phyloP scores from a whole-genome alignment of 2,888 invertebrate genomes.

The Rhingia rostrata region DNA sequence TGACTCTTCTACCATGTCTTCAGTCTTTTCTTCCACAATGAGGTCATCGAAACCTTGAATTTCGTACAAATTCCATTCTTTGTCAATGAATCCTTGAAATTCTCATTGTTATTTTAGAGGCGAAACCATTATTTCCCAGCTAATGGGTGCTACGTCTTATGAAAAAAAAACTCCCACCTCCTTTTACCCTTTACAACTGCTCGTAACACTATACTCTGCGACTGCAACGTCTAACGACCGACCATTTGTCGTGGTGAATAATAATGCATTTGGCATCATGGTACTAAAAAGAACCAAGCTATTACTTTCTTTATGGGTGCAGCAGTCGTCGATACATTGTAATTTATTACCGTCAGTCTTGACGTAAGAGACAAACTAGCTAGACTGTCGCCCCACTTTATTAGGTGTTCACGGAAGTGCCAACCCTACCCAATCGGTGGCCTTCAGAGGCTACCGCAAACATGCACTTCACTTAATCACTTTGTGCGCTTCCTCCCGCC shows the following conservation, averaged over 20 bases:
- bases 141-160: conserved; percentile 18
- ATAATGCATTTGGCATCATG: conserved; percentile 50
- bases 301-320: conserved; percentile 62
- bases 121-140: conserved; percentile 10
- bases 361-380: conserved; percentile 36
- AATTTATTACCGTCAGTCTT: conserved; percentile 49
- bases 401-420: conserved; percentile 62
- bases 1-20: neutral
- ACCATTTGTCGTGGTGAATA: conserved; percentile 53
- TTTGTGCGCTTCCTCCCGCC: conserved; percentile 35
- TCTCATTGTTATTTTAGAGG: conserved; percentile 31
- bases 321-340: conserved; percentile 51
- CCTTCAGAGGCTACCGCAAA: conserved; percentile 45
- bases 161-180: conserved; percentile 1
- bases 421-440: conserved; percentile 47
- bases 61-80: neutral
- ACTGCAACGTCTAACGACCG: conserved; percentile 12
- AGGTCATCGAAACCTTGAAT: neutral
- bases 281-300: conserved; percentile 29
- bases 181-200: neutral
- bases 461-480: conserved; percentile 66
- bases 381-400: conserved; percentile 42
- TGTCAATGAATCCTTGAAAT: neutral
- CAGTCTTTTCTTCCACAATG: too few species aligned
- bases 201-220: neutral